Conservation (phyloP, 2,797 vertebrate species). For the Pantherophis alleghaniensis region DNA sequence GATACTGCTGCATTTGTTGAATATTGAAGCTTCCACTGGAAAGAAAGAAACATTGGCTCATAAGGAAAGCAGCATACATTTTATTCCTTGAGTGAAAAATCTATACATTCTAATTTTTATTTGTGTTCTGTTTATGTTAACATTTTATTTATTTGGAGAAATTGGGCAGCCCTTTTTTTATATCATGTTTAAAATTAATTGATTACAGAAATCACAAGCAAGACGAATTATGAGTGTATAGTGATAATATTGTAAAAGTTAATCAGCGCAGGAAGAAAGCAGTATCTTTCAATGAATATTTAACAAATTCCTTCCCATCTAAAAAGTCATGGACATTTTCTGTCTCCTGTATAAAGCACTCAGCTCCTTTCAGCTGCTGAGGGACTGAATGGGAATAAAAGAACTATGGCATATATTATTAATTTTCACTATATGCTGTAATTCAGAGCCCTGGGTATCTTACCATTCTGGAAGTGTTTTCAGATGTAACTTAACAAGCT, state of each 20-base stretch:
- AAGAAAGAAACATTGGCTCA: not conserved
- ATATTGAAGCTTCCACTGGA: not conserved
- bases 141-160: not conserved
- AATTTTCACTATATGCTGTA: conserved; percentile 41
- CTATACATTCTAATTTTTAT: not conserved
- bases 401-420: conserved; percentile 20
- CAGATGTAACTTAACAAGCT: conserved; percentile 35
- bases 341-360: not conserved
- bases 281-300: not conserved
- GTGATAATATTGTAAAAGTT: not conserved
- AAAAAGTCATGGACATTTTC: not conserved
- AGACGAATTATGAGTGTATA: not conserved
- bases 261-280: not conserved
- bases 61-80: not conserved
- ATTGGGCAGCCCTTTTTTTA: not conserved
- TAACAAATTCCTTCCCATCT: not conserved
- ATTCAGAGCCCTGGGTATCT: conserved; percentile 9
- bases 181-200: not conserved
- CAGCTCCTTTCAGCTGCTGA: conserved; percentile 3
- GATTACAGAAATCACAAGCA: not conserved
- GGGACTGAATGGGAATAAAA: conserved; percentile 39
- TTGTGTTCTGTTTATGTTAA: not conserved
- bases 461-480: conserved; percentile 47
- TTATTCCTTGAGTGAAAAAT: not conserved
- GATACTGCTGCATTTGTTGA: not conserved